Conservation (phyloP, 2,113 vertebrate species). For the Tupaia chinensis region DNA sequence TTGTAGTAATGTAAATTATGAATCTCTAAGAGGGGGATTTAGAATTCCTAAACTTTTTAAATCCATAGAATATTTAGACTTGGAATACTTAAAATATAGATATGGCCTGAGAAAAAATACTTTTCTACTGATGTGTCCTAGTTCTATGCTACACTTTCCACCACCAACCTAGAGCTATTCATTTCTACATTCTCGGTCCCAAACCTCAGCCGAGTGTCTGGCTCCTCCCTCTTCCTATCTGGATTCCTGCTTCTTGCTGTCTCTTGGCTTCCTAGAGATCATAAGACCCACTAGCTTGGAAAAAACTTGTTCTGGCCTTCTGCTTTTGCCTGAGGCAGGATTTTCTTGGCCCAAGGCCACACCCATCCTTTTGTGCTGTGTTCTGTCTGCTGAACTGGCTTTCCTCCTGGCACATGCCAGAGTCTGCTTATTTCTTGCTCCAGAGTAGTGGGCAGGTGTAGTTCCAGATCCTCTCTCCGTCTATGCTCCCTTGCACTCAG, state of each 20-base stretch:
- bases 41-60: slow-evolving; percentile 33
- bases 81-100: slow-evolving; percentile 36
- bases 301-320: not conserved
- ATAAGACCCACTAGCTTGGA: not conserved
- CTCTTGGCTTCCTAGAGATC: not conserved
- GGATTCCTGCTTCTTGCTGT: not conserved
- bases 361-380: not conserved
- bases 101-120: slow-evolving; percentile 22
- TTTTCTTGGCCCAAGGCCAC: not conserved
- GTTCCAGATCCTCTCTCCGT: not conserved
- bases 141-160: not conserved
- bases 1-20: not conserved
- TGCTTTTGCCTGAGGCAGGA: not conserved
- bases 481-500: not conserved
- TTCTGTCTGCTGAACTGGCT: not conserved
- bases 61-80: slow-evolving; percentile 23
- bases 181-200: not conserved
- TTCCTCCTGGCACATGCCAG: not conserved
- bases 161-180: not conserved
- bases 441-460: not conserved
- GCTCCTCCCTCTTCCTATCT: not conserved
- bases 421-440: not conserved
- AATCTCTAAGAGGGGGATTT: not conserved
- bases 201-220: not conserved
- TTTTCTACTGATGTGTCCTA: not conserved